Conservation (phyloP, 2,797 vertebrate genomes). For the Gallinago stenura region DNA sequence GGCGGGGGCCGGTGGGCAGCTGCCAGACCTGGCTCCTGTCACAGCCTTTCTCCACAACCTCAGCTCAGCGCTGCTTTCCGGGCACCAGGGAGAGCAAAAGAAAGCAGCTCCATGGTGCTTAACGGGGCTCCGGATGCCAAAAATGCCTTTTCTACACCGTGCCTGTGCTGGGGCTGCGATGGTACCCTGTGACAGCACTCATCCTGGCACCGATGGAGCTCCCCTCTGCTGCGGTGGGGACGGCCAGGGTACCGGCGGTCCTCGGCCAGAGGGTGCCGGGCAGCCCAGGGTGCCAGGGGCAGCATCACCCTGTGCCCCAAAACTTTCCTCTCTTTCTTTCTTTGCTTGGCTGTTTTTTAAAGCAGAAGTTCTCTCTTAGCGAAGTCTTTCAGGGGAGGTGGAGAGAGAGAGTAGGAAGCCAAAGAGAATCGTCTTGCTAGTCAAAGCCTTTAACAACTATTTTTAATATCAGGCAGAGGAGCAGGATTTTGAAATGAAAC, state of each 20-base stretch:
- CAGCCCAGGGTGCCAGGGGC: background rate
- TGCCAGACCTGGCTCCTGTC: slow-evolving; percentile 4
- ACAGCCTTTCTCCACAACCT: background rate
- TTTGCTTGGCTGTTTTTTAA: slow-evolving; percentile 28
- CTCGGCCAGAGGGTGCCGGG: background rate
- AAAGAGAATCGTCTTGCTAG: slow-evolving; percentile 75
- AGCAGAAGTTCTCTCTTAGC: slow-evolving; percentile 51
- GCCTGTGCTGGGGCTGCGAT: background rate
- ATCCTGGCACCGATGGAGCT: background rate
- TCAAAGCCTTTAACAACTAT: slow-evolving; percentile 79
- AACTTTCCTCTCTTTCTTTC: slow-evolving; percentile 49
- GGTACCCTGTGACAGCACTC: rapidly evolving
- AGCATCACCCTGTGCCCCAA: background rate
- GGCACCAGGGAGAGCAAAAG: rapidly evolving
- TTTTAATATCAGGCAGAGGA: slow-evolving; percentile 79
- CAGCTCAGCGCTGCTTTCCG: background rate
- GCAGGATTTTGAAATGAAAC: slow-evolving; percentile 78
- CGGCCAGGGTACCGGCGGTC: rapidly evolving
- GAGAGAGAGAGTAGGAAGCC: slow-evolving; percentile 69
- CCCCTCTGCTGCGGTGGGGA: background rate
- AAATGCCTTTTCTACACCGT: background rate
- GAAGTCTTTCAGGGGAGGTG: slow-evolving; percentile 59
- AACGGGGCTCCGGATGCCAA: background rate
- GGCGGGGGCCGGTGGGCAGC: background rate
- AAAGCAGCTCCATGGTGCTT: background rate